Base-by-base conservation (phyloP, 2,888 invertebrate species). In the Ditula angustiorana region DNA sequence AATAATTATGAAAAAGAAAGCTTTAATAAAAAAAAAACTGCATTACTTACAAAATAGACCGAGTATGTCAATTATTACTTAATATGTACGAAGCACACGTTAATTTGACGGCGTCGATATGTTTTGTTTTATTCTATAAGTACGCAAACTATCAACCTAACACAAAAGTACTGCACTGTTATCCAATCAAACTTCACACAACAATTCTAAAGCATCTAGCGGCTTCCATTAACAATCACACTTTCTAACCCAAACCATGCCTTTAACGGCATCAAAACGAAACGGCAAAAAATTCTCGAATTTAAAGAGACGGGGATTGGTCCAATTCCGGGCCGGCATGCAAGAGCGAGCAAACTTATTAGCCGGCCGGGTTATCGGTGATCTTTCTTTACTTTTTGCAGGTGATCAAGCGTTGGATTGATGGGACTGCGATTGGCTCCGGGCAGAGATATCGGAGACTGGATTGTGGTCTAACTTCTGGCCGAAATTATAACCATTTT, bases 291-390 rank as follows among this genome's bases (percentile, higher is more conserved):
- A 82, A 77, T 68, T 71, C 77, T 76, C 21, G 21, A 81, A 83
- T 85, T 83, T 83, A 82, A 82, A 81, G 81, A 79, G 80, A 78
- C 71, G 74, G 76, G 80, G 83, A 84, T 83, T 83, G 89, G 83
- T 80, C 81, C 88, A 86, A 88, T 89, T 88, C 85, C 86, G 87
- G 74, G 83, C 75, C 78, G 83, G 80, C 82, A 88, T 90, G 92
- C 89, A 88, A 90, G 88, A 90, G 88, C 81, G 91, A 83, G 85
- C 89, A 89, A 88, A 89, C 88, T 90, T 88, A 89, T 90, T 89
- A 89, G 87, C 87, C 79, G 75, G 78, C 76, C 72, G 76, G 79
- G 81, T 79, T 81, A 82, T 82, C 77, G 74, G 74, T 70, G 76
- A 79, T 78, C 77, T 83, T 87, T 77, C 83, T 88, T 88, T 87